Evolutionary conservation across 2,888 invertebrate species (phyloP), one percentile per base, ranked within the genome.

Genomic region (Xestia c-nigrum): DNA sequence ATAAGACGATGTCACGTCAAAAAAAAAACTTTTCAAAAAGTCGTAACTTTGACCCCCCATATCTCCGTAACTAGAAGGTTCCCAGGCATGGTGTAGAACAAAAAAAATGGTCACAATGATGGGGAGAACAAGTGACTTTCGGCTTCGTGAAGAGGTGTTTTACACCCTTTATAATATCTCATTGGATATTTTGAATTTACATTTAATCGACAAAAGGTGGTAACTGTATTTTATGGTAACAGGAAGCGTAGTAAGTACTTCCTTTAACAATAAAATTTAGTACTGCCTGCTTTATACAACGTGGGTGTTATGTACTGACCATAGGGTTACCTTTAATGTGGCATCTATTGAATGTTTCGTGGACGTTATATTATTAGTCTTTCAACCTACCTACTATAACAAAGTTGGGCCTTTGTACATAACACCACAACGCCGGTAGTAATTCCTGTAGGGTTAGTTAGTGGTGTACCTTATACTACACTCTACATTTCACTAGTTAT

Each of bases 251-350:
- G 55, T 78, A 43, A 78, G 24, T 57, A 43, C 43, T 79, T 79
- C 57, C 78, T 46, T 43, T 21, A 5, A 50, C 64, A 50, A 79
- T 79, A 65, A 72, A 79, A 78, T n/a, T 3, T 65, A 72, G 16
- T 43, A 64, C 31, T 57, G 52, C 50, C 19, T 50, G 46, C 50
- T 76, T 24, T 14, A 77, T 14, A 55, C 71, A 71, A 14, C 2
- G n/a, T 47, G 52, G 46, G 46, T 52, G 21, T 69, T 70, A 70
- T n/a, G n/a, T 40, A 70, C 46, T 63, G 24, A 47, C 63, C 78
- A 16, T 46, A 61, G 21, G 12, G 4, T 68, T 24, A 57, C 46
- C 4, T 67, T 47, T 57, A 19, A 31, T 76, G 24, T 43, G 19
- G 31, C 7, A 19, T 50, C 14, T 10, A 57, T 43, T n/a, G 19